phyloP scores from a whole-genome alignment of 2,797 vertebrate genomes.

The Buceros bicornis region DNA sequence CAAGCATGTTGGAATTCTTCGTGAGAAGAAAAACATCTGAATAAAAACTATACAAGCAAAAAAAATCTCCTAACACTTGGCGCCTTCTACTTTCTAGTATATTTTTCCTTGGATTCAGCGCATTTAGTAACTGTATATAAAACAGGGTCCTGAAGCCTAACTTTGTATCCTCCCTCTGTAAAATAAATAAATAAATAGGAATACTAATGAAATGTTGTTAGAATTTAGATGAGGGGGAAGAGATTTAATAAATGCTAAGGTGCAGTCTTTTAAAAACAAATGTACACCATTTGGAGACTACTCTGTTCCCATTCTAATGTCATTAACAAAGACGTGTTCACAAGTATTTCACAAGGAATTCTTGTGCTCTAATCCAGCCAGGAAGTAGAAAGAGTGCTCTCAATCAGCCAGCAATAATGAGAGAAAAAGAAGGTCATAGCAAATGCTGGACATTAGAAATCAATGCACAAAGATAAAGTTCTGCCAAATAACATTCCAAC shows the following conservation, averaged over 20 bases:
- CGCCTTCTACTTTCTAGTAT: not conserved
- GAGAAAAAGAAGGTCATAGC: not conserved
- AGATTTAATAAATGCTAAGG: not conserved
- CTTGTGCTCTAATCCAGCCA: not conserved
- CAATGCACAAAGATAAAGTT: not conserved
- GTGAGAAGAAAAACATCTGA: not conserved
- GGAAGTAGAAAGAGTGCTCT: not conserved
- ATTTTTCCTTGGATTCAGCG: slow-evolving; percentile 16
- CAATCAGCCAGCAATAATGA: not conserved
- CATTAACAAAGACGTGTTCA: not conserved
- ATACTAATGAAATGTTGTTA: not conserved
- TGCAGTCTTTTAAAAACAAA: slow-evolving; percentile 23
- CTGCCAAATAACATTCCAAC: not conserved
- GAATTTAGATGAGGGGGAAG: not conserved
- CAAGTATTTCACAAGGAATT: not conserved
- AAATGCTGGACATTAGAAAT: not conserved
- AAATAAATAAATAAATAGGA: slow-evolving; percentile 22
- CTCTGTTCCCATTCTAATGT: not conserved
- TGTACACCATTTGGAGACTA: not conserved
- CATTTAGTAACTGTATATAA: not conserved
- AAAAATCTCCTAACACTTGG: not conserved
- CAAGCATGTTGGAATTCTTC: not conserved
- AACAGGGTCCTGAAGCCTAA: not conserved
- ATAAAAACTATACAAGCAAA: slow-evolving; percentile 1
- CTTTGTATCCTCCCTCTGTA: not conserved